Evolutionary conservation across 2,888 invertebrate species (phyloP).

Genomic region (Podotricha telesiphe): DNA sequence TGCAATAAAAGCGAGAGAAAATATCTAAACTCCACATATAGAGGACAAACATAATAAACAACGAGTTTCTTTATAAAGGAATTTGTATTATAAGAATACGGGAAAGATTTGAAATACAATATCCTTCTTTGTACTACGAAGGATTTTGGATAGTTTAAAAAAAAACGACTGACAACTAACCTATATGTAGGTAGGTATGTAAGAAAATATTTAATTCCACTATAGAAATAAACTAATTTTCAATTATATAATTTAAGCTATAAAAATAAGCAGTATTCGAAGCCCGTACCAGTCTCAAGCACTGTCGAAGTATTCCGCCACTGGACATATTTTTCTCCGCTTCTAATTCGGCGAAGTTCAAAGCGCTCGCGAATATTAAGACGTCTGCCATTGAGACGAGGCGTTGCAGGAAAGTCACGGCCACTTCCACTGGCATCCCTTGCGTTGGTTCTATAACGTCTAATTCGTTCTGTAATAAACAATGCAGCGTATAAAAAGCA

Average conservation of each 20-base stretch:
- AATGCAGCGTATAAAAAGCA: not conserved
- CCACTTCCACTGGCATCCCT: constrained; percentile 99
- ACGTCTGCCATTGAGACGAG: constrained; percentile 99
- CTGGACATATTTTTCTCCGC: constrained; percentile 99
- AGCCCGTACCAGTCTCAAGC: constrained; percentile 92
- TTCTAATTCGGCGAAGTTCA: constrained; percentile 98
- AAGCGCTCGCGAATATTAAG: constrained; percentile 97
- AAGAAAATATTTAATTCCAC: not conserved
- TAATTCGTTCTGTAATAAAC: constrained; percentile 91
- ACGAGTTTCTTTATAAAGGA: not conserved
- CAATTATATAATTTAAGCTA: constrained; percentile 2
- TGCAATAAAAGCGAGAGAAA: constrained; percentile 19
- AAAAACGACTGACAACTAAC: not conserved
- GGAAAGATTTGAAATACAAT: not conserved
- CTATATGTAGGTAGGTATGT: not conserved
- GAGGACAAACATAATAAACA: not conserved
- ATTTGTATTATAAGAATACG: constrained; percentile 13
- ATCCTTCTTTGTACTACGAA: constrained; percentile 45
- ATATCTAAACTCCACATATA: not conserved
- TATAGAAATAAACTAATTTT: constrained; percentile 9
- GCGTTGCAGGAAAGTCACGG: constrained; percentile 98
- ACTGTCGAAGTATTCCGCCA: constrained; percentile 98
- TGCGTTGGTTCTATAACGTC: constrained; percentile 99
- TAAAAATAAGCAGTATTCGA: not conserved
- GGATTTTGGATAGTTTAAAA: constrained; percentile 31